These are phyloP conservation scores for Smittia sp. DNA, from an alignment of 2,888 invertebrate genomes.

Conservation along the genomic window DNA sequence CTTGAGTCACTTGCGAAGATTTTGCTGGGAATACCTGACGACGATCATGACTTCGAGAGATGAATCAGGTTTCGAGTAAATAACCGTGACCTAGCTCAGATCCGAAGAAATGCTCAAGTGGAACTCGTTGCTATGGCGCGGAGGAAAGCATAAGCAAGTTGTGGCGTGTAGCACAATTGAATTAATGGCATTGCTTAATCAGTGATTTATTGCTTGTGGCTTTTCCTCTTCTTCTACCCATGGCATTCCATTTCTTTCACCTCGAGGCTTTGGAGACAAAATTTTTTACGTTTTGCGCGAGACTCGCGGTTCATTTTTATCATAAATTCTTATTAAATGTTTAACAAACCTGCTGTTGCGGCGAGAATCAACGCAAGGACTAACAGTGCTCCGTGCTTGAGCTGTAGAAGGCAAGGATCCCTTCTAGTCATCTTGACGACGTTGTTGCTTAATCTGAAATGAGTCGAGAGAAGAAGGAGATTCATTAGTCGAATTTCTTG, in stretches of 20 bases:
- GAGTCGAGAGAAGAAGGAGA: not conserved
- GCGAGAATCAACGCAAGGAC: constrained; percentile 35
- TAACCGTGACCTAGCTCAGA: not conserved
- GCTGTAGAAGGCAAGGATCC: constrained; percentile 41
- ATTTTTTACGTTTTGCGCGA: not conserved
- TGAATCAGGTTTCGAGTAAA: not conserved
- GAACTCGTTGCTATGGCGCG: no score
- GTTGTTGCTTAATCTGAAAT: constrained; percentile 30
- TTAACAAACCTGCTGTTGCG: constrained; percentile 34
- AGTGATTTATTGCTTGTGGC: constrained; percentile 12
- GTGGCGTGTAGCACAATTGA: not conserved
- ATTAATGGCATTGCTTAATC: not conserved
- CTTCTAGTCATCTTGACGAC: constrained; percentile 35
- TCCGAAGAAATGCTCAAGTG: not conserved
- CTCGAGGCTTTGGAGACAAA: not conserved
- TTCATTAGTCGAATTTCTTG: no score
- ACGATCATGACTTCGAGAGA: not conserved
- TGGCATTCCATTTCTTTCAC: not conserved
- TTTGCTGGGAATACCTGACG: no score
- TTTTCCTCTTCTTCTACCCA: not conserved
- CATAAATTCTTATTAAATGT: not conserved
- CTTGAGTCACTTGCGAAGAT: no score
- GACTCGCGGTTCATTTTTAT: not conserved
- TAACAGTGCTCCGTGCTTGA: constrained; percentile 39
- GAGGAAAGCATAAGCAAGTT: not conserved